Evolutionary conservation across 2,888 invertebrate species (phyloP), one percentile per base, ranked within the genome.

Genomic region (Cephus spinipes): DNA sequence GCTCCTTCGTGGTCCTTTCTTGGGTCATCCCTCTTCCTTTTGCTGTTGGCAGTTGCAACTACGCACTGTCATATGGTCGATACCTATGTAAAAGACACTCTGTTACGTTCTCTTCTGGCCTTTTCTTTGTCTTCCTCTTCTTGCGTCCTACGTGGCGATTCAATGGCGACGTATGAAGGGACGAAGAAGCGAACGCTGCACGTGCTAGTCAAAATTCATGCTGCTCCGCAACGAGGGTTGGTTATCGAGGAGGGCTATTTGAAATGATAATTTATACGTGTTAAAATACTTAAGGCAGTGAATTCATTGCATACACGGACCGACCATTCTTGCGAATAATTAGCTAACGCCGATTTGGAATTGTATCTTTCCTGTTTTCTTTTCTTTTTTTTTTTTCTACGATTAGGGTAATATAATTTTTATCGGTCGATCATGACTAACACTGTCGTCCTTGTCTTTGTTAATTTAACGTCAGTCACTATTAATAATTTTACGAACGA

Each of bases 131-230:
- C 32, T 69, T 69, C 15, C 69, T 30, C 30, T 69, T 69, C 32
- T 30, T 15, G 40, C 69, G 69, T 69, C 30, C 12, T 15, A 30
- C 31, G 69, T 69, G 15, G 15, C 69, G 30, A 31, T 69, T 12
- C 1, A 23, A 15, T 30, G 32, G 69, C 69, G 69, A 69, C 32
- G 32, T 69, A 32, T 6, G 2, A 69, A 69, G 23, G 15, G 73
- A 75, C 77, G 76, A 73, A 77, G 30, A 55, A 55, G 33, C n/a
- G 35, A 78, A 79, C 76, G 79, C 78, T 82, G 82, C 82, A 82
- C 82, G 88, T 89, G 88, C 90, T 90, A 90, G 90, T 90, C 90
- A 90, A 90, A 91, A 91, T 90, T 90, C 84, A 83, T 89, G 84
- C 85, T 85, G 86, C 85, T 81, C 73, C 81, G 79, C 79, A 79